Percentiles rank a stretch among this genome's conserved stretches.
phyloP scores from a whole-genome alignment of 2,888 invertebrate genomes.

The Furcula furcula region DNA sequence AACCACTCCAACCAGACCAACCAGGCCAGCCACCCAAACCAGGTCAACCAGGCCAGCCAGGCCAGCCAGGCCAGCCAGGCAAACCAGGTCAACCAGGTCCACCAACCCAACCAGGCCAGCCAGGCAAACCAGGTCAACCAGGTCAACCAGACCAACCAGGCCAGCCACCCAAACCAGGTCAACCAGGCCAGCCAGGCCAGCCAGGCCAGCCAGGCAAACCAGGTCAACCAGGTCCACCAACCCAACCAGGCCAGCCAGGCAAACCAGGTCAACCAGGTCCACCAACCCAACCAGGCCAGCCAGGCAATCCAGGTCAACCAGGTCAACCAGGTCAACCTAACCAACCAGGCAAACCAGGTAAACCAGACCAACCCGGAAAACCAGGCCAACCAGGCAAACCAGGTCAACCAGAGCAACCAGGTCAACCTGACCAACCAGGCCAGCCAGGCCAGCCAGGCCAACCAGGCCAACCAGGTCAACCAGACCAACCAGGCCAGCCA shows the following conservation, averaged over 20 bases:
- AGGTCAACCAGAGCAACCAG: neutral
- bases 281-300: too few species aligned
- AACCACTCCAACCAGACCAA: too few species aligned
- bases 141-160: neutral
- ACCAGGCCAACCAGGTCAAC: too few species aligned
- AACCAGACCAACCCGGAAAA: neutral
- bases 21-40: neutral
- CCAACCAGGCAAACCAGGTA: neutral
- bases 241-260: too few species aligned
- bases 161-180: neutral
- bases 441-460: too few species aligned
- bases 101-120: neutral
- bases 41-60: neutral
- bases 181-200: neutral
- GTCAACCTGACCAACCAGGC: neutral
- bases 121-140: too few species aligned
- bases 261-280: neutral
- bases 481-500: neutral
- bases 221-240: too few species aligned
- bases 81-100: neutral
- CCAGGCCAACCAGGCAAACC: too few species aligned
- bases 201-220: too few species aligned
- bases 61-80: neutral
- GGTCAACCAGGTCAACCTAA: too few species aligned
- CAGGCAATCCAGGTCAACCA: neutral